Evolutionary conservation across 2,888 invertebrate species (phyloP).

Genomic region (Lasioglossum morio): DNA sequence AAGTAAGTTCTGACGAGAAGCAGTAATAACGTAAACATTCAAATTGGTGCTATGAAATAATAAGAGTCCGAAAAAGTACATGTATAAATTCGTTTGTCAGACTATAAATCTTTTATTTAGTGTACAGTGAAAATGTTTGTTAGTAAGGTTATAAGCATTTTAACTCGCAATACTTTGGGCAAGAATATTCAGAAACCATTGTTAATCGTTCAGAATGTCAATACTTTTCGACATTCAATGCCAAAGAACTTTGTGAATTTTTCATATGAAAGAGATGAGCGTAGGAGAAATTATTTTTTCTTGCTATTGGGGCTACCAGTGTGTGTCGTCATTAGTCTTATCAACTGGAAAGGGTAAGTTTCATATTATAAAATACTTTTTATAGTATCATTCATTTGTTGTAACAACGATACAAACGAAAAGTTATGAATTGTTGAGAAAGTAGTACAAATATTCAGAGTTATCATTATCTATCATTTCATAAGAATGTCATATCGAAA

Average conservation of each 20-base stretch:
- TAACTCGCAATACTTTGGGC: neutral
- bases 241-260: slow-evolving; percentile 20
- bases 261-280: neutral
- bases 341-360: slow-evolving; percentile 36
- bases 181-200: slow-evolving; percentile 13
- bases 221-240: slow-evolving; percentile 7
- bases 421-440: neutral
- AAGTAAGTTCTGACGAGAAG: neutral
- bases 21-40: neutral
- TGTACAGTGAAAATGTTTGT: slow-evolving; percentile 30
- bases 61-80: neutral
- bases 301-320: slow-evolving; percentile 22
- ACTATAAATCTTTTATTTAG: neutral
- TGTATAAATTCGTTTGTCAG: neutral
- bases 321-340: slow-evolving; percentile 18
- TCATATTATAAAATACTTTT: neutral
- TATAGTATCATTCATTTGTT: neutral
- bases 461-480: neutral
- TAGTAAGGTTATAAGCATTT: slow-evolving; percentile 19
- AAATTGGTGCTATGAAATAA: neutral
- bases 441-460: neutral
- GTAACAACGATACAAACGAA: neutral
- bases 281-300: neutral
- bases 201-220: slow-evolving; percentile 3
- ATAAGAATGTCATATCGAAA: neutral